Percentiles rank a stretch among this genome's conserved stretches.
phyloP scores from a whole-genome alignment of 2,113 vertebrate genomes.

The Dolichotis patagonum region DNA sequence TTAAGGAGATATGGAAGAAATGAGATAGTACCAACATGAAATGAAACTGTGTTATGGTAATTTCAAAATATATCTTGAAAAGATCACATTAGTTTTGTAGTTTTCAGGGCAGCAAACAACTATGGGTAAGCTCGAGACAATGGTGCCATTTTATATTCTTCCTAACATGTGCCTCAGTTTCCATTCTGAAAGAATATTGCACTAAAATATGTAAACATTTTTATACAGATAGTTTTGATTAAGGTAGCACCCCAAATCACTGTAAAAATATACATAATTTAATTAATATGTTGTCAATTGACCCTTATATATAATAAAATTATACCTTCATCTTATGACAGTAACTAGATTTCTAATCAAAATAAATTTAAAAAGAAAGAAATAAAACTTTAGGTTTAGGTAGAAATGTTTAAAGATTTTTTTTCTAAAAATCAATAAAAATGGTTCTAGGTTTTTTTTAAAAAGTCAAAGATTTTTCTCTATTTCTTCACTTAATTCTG shows the following conservation, averaged over 20 bases:
- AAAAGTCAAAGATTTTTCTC: background rate
- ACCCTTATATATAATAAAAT: background rate
- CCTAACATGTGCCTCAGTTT: background rate
- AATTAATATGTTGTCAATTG: background rate
- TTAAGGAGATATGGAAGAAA: background rate
- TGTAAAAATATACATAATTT: background rate
- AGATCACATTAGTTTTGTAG: background rate
- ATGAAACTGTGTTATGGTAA: background rate
- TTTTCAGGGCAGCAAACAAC: background rate
- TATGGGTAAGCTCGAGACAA: background rate
- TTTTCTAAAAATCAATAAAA: background rate
- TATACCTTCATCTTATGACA: background rate
- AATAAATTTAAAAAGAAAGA: background rate
- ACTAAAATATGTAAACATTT: slow-evolving; percentile 13
- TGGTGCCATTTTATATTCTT: background rate
- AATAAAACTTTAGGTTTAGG: background rate
- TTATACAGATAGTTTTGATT: background rate
- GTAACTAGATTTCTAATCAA: background rate
- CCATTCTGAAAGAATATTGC: background rate
- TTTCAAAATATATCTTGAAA: background rate
- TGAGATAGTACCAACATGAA: background rate
- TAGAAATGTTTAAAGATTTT: background rate
- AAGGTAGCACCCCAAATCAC: background rate
- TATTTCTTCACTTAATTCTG: background rate
- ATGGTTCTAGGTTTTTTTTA: background rate